These are phyloP conservation scores for Mythimna albipuncta DNA, from an alignment of 2,888 invertebrate species.

Conservation along the genomic window DNA sequence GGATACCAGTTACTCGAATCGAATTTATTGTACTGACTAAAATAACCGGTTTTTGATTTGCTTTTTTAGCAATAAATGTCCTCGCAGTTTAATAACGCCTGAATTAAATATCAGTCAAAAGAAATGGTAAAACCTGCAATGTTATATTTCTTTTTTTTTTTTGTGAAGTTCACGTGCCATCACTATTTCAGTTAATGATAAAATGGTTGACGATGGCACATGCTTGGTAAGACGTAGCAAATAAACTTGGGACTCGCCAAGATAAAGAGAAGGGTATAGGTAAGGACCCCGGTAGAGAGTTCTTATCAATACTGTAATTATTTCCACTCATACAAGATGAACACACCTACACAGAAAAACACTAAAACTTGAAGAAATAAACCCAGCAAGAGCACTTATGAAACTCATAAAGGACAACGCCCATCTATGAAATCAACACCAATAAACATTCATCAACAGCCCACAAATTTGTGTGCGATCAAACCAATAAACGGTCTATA, in stretches of 20 bases:
- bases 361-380: constrained; percentile 35
- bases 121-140: background rate
- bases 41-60: constrained; percentile 17
- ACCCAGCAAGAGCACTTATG: constrained; percentile 31
- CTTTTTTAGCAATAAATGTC: constrained; percentile 19
- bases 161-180: background rate
- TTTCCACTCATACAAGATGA: background rate
- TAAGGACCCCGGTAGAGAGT: background rate
- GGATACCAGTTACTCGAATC: constrained; percentile 32
- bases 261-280: too few relatives aligned
- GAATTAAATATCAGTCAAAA: background rate
- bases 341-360: constrained; percentile 14
- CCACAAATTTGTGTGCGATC: constrained; percentile 68
- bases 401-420: constrained; percentile 40
- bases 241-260: background rate
- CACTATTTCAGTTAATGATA: background rate
- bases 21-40: constrained; percentile 19
- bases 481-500: constrained; percentile 65
- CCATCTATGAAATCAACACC: constrained; percentile 52
- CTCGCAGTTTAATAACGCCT: background rate
- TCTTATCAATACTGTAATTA: background rate
- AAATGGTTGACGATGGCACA: background rate
- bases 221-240: background rate
- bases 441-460: constrained; percentile 58
- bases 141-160: background rate